Percentiles rank a stretch among this genome's conserved stretches.
These are phyloP conservation scores for Busseola fusca DNA, from an alignment of 2,888 invertebrate genomes.

Conservation along the genomic window DNA sequence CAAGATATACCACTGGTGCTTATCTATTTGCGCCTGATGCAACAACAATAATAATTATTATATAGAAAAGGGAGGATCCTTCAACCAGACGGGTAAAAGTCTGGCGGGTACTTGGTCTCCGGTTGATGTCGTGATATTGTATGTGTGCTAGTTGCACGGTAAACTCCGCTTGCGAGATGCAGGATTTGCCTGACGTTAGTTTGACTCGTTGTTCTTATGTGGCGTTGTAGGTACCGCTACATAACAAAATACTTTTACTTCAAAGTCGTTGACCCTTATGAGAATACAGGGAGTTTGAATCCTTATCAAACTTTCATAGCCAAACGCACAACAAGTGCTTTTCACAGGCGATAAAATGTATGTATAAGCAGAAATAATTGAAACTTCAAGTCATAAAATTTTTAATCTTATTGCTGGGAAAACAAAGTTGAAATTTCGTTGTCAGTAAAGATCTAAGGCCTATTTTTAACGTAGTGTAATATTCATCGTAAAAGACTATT, in stretches of 20 bases:
- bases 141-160: too few species aligned
- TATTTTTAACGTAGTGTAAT: constrained; percentile 42
- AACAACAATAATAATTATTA: not conserved
- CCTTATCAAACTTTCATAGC: constrained; percentile 55
- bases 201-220: too few species aligned
- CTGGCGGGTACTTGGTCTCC: too few species aligned
- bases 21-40: not conserved
- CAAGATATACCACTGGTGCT: constrained; percentile 4
- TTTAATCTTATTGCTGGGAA: not conserved
- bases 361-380: constrained; percentile 32
- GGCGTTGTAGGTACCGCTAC: too few species aligned
- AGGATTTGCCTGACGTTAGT: too few species aligned
- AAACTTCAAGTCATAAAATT: constrained; percentile 18
- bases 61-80: too few species aligned
- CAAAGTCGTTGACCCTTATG: constrained; percentile 15
- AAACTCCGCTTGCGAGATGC: too few species aligned
- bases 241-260: constrained; percentile 19
- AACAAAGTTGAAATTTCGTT: constrained; percentile 1
- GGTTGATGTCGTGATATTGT: too few species aligned
- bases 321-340: constrained; percentile 36
- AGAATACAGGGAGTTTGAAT: constrained; percentile 9
- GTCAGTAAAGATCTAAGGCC: not conserved
- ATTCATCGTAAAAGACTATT: constrained; percentile 52
- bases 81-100: too few species aligned
- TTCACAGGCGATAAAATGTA: constrained; percentile 35